phyloP scores from a whole-genome alignment of 92 coral and sea anemone genomes.

The Porites evermanni region DNA sequence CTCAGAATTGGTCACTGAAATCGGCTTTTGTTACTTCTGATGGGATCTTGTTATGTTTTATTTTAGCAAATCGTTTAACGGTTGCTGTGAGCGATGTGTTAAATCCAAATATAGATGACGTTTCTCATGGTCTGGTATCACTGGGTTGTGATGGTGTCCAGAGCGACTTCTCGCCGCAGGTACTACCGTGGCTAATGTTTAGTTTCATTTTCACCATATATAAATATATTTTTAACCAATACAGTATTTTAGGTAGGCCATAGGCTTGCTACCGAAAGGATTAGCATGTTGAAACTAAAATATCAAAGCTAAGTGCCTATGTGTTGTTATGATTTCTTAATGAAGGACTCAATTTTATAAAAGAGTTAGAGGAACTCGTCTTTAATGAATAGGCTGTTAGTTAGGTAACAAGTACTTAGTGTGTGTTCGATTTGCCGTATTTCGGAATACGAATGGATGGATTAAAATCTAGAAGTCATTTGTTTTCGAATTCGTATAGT shows the following conservation, averaged over 20 bases:
- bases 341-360: too few relatives aligned
- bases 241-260: not conserved
- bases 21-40: not conserved
- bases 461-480: too few relatives aligned
- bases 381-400: too few relatives aligned
- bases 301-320: not conserved
- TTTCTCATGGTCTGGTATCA: slow-evolving; percentile 25
- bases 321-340: not conserved
- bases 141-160: slow-evolving; percentile 30
- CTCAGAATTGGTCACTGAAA: not conserved
- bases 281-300: not conserved
- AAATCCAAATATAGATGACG: slow-evolving; percentile 76
- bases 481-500: too few relatives aligned
- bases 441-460: not conserved
- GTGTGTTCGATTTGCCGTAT: not conserved
- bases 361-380: too few relatives aligned
- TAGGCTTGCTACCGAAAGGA: not conserved
- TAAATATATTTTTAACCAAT: too few relatives aligned
- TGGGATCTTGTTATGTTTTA: not conserved
- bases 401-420: too few relatives aligned
- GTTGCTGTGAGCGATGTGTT: slow-evolving; percentile 96
- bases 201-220: too few relatives aligned
- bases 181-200: not conserved
- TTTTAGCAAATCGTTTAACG: slow-evolving; percentile 88
- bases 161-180: slow-evolving; percentile 69